Base-by-base conservation (phyloP, 2,797 vertebrate species). In the Threskiornis aethiopicus region DNA sequence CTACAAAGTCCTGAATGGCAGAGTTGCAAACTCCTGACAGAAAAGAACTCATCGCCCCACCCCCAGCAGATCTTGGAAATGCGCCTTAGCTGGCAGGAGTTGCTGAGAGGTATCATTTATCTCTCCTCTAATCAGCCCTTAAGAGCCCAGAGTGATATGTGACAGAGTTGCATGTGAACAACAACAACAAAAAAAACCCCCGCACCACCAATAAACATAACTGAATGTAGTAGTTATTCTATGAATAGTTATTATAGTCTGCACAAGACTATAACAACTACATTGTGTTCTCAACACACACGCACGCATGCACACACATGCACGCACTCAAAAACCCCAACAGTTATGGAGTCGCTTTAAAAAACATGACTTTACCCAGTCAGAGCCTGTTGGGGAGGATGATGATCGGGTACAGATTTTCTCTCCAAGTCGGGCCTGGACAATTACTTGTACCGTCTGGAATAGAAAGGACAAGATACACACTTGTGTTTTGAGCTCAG, bases 361-460 rank as follows among this genome's bases (percentile, higher is more conserved):
- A 92, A 66, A 95, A 42, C 0, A 52, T 21, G 9, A 71, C 62
- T 88, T 97, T 99, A 99, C 99, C 99, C 99, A 99, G 54, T 99
- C 99, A 87, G 99, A 99, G 93, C 99, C 99, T 31, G 99, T 99
- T 26, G 99, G 99, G 14, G 99, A 99, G 16, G 99, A 99, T 7
- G 99, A 99, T 0, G 99, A 99, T 66, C 99, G 99, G 73, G 99
- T 99, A 94, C 98, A 99, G 93, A 99, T 99, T 97, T 99, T 99
- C 97, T 99, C 99, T 95, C 99, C 99, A 10, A 99, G 99, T 76
- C 99, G 99, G 90, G 99, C 99, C 98, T 99, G 99, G 91, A 99
- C 99, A 94, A 99, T 99, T 94, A 99, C 99, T 98, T 99, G 99
- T 72, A 99, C 99, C 4, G 99, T 99, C 99, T 99, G 90, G 67